These are phyloP conservation scores for Jaculus jaculus DNA, from an alignment of 2,113 vertebrate species.

Conservation along the genomic window DNA sequence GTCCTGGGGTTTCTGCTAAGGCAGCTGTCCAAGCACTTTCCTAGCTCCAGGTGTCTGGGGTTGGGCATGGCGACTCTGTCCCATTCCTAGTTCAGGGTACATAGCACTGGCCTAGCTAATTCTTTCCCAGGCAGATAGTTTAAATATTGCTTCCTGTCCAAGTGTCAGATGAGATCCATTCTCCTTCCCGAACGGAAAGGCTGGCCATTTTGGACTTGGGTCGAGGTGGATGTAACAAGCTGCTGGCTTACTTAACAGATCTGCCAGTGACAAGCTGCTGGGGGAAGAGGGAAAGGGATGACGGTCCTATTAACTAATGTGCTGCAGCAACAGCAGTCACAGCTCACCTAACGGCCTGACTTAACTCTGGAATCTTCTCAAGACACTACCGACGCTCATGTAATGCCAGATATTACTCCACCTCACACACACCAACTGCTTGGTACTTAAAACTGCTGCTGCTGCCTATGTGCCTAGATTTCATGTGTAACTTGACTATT, in stretches of 20 bases:
- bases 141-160: background rate
- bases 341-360: background rate
- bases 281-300: background rate
- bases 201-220: background rate
- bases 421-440: background rate
- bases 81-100: background rate
- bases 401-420: background rate
- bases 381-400: background rate
- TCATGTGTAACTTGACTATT: slow-evolving; percentile 52
- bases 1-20: background rate
- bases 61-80: background rate
- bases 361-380: background rate
- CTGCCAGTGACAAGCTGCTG: background rate
- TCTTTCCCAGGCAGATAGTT: background rate
- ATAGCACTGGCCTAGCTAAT: background rate
- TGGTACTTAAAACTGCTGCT: background rate
- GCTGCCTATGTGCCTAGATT: slow-evolving; percentile 42
- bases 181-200: background rate
- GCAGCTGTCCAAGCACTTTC: accelerated
- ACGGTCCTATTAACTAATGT: background rate
- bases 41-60: background rate
- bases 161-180: background rate
- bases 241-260: background rate
- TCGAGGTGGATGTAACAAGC: slow-evolving; percentile 25
- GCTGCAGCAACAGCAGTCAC: background rate